Conservation (phyloP, 1,140 invertebrate genomes). For the Thaumetopoea pityocampa region DNA sequence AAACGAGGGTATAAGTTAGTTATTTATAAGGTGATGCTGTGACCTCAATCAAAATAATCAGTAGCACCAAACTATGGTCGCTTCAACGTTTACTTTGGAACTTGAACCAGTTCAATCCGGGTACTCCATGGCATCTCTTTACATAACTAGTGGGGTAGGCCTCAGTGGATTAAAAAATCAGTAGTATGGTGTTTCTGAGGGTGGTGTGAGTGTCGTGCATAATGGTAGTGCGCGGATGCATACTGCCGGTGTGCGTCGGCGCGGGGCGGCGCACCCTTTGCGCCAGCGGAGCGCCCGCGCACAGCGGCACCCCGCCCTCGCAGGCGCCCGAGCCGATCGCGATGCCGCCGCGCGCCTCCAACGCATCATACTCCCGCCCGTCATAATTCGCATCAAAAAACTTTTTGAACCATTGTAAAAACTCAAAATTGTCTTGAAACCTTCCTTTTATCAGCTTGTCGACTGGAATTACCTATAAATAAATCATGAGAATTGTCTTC, state of each 20-base stretch:
- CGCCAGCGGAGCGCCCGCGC: slow-evolving; percentile 34
- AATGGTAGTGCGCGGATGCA: slow-evolving; percentile 38
- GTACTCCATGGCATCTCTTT: too few relatives aligned
- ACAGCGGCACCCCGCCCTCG: slow-evolving; percentile 63
- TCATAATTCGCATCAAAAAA: slow-evolving; percentile 99
- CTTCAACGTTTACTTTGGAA: too few relatives aligned
- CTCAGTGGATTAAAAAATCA: background rate
- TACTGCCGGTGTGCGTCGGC: slow-evolving; percentile 61
- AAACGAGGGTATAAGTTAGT: too few relatives aligned
- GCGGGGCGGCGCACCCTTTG: slow-evolving; percentile 33
- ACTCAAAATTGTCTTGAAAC: slow-evolving; percentile 99
- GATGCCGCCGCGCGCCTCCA: slow-evolving; percentile 83
- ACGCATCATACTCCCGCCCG: slow-evolving; percentile 94
- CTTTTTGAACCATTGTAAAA: slow-evolving; percentile 99
- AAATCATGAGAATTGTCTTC: slow-evolving; percentile 2
- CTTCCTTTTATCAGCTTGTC: slow-evolving; percentile 98
- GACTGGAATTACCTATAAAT: slow-evolving; percentile 93
- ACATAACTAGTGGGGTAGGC: background rate
- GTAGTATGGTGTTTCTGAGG: slow-evolving; percentile 21
- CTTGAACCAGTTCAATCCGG: too few relatives aligned
- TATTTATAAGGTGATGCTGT: too few relatives aligned
- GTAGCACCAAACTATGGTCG: too few relatives aligned
- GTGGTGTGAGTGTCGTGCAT: slow-evolving; percentile 25
- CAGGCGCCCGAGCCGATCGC: slow-evolving; percentile 62
- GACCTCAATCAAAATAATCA: too few relatives aligned